phyloP scores from a whole-genome alignment of 2,113 vertebrate genomes.

The Catagonus wagneri region DNA sequence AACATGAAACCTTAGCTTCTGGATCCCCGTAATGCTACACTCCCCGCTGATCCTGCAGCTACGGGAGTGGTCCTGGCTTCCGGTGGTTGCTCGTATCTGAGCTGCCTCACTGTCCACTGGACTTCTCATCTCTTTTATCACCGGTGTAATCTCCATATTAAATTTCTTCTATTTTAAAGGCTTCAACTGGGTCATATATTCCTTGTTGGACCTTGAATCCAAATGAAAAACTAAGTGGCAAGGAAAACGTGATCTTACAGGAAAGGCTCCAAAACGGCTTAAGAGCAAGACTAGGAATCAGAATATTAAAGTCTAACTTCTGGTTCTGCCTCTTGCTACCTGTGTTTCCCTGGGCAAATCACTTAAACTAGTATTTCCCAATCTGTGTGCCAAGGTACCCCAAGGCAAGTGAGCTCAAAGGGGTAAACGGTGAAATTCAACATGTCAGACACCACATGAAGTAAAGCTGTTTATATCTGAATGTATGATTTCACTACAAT shows the following conservation, averaged over 20 bases:
- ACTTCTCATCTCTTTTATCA: not conserved
- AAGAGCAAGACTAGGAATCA: not conserved
- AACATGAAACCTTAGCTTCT: not conserved
- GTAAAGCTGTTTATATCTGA: not conserved
- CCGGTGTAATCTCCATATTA: not conserved
- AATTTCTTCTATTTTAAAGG: constrained; percentile 25
- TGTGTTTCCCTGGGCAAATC: not conserved
- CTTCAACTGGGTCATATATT: not conserved
- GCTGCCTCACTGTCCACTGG: not conserved
- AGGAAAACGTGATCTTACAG: not conserved
- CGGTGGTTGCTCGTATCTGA: not conserved
- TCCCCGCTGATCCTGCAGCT: no score
- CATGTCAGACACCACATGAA: not conserved
- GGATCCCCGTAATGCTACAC: not conserved
- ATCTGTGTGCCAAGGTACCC: not conserved
- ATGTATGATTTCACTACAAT: not conserved
- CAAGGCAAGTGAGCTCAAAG: not conserved
- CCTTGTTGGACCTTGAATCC: not conserved
- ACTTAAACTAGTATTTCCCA: not conserved
- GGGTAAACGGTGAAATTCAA: not conserved
- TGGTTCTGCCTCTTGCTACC: not conserved
- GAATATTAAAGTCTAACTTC: constrained; percentile 7
- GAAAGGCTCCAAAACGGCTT: not conserved
- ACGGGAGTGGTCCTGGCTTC: not conserved
- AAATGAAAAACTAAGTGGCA: not conserved